phyloP scores from a whole-genome alignment of 2,113 vertebrate genomes.

The Tachysurus vachellii region DNA sequence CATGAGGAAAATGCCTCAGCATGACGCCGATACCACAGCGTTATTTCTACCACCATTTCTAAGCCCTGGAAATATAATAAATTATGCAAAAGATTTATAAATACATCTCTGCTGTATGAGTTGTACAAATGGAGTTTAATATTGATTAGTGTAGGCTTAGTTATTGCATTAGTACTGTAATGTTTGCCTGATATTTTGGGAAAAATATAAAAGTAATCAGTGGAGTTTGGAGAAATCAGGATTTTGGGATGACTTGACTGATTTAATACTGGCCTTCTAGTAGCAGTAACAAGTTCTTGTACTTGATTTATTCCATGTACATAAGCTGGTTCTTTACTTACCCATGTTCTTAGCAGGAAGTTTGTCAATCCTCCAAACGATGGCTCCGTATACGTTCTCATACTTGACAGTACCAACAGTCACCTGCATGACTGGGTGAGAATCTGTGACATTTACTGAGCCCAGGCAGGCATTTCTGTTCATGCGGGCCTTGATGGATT shows the following conservation, averaged over 20 bases:
- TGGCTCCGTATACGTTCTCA: slow-evolving; percentile 88
- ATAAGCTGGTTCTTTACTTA: slow-evolving; percentile 60
- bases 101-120: not conserved
- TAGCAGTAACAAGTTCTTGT: not conserved
- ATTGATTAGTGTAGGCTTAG: not conserved
- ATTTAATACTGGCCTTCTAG: not conserved
- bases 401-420: slow-evolving; percentile 90
- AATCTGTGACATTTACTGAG: slow-evolving; percentile 75
- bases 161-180: not conserved
- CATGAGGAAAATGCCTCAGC: not conserved
- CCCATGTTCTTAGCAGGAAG: slow-evolving; percentile 94
- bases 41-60: not conserved
- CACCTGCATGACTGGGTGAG: slow-evolving; percentile 88
- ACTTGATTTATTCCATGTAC: not conserved
- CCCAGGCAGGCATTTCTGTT: slow-evolving; percentile 90
- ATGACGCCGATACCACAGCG: not conserved
- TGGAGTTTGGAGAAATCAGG: not conserved
- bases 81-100: not conserved
- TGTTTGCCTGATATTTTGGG: not conserved
- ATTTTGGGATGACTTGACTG: not conserved
- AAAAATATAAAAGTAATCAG: not conserved
- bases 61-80: not conserved
- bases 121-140: not conserved
- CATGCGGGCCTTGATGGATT: slow-evolving; percentile 91
- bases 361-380: slow-evolving; percentile 95